A percentile compares a stretch with the other conserved stretches of the same genome.
Conservation (phyloP, 2,888 invertebrate species). For the Lordiphosa fenestrarum region DNA sequence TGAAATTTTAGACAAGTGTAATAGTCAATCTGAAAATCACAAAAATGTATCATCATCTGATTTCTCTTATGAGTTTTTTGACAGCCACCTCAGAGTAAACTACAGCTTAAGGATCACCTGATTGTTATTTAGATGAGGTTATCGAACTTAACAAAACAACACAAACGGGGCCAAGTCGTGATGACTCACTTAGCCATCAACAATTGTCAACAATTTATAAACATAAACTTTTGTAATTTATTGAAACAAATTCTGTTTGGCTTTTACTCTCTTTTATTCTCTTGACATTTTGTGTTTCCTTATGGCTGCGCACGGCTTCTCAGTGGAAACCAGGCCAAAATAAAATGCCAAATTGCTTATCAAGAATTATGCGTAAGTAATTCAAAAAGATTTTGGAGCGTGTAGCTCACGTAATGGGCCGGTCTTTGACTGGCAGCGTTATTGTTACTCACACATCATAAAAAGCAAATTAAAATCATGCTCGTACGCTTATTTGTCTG, state of each 20-base stretch:
- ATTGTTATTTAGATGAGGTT: no score
- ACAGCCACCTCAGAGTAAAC: no score
- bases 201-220: background rate
- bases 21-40: no score
- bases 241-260: background rate
- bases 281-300: constrained; percentile 4
- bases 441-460: constrained; percentile 46
- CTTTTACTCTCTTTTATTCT: background rate
- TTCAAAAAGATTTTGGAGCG: constrained; percentile 53
- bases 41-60: no score
- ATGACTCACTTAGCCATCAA: no score
- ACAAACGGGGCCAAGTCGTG: no score
- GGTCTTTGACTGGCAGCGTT: constrained; percentile 47
- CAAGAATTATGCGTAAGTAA: constrained; percentile 15
- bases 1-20: no score
- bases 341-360: constrained; percentile 14
- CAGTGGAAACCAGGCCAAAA: constrained; percentile 45
- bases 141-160: no score
- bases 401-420: constrained; percentile 60
- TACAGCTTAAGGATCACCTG: no score
- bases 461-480: constrained; percentile 31
- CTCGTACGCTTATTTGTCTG: constrained; percentile 33
- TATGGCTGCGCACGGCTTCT: constrained; percentile 22
- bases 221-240: constrained; percentile 10
- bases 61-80: no score